Percentiles rank a stretch among this genome's conserved stretches.
phyloP scores from a whole-genome alignment of 2,797 vertebrate genomes.

The Xiphorhynchus erythropygius region DNA sequence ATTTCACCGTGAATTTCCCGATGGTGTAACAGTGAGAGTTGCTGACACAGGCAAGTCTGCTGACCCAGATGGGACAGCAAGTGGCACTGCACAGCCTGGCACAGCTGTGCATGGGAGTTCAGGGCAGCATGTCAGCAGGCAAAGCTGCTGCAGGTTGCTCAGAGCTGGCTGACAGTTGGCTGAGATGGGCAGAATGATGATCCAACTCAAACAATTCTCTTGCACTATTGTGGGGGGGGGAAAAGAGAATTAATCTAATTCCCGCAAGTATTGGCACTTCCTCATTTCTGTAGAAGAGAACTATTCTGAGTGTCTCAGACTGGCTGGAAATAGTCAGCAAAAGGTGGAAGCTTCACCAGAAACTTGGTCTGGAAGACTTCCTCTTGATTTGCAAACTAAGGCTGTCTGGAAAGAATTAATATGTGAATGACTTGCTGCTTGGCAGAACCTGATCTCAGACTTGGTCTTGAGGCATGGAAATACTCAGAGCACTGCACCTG shows the following conservation, averaged over 20 bases:
- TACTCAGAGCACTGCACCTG: background rate
- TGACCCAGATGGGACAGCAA: background rate
- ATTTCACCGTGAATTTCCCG: background rate
- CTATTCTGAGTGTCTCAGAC: background rate
- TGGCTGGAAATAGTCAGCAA: background rate
- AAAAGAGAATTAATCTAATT: background rate
- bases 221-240: rapidly evolving
- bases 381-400: constrained; percentile 25
- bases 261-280: constrained; percentile 8
- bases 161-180: background rate
- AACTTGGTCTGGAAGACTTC: constrained; percentile 46
- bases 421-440: background rate
- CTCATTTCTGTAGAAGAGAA: constrained; percentile 29
- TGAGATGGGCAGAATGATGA: background rate
- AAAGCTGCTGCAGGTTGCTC: background rate
- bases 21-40: background rate
- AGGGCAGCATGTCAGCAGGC: background rate
- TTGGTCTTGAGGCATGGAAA: background rate
- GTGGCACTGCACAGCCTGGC: background rate
- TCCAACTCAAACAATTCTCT: background rate
- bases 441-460: background rate
- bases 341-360: constrained; percentile 36
- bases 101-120: background rate
- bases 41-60: background rate
- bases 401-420: background rate